A percentile compares a stretch with the other conserved stretches of the same genome.
Conservation (phyloP, 2,888 invertebrate genomes). For the Drosophila borborema region DNA sequence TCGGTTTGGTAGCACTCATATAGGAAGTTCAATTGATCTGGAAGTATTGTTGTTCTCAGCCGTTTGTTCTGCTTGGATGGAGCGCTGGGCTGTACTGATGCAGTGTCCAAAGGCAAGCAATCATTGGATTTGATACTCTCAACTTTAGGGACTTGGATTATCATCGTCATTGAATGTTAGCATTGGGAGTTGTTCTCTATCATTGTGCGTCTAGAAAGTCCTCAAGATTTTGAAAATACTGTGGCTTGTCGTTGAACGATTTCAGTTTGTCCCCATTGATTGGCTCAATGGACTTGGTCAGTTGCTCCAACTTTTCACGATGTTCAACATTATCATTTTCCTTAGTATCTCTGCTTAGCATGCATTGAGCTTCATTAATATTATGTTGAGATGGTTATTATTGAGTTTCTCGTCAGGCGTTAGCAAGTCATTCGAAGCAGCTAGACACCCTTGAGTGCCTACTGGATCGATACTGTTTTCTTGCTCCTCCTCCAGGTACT, state of each 20-base stretch:
- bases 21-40: conserved; percentile 98
- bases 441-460: conserved; percentile 11
- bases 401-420: conserved; percentile 32
- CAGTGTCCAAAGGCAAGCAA: conserved; percentile 19
- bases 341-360: conserved; percentile 14
- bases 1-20: conserved; percentile 99
- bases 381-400: conserved; percentile 46
- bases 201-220: conserved; percentile 81
- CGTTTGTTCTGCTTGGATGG: conserved; percentile 92
- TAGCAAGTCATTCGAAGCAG: not conserved
- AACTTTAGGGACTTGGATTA: conserved; percentile 41
- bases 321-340: conserved; percentile 9
- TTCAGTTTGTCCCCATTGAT: conserved; percentile 16
- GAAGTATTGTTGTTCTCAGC: conserved; percentile 97
- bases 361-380: conserved; percentile 11
- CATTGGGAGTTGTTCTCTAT: conserved; percentile 77
- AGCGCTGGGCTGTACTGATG: conserved; percentile 48
- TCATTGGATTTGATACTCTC: conserved; percentile 36
- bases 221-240: conserved; percentile 76
- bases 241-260: conserved; percentile 44
- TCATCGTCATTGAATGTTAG: conserved; percentile 66
- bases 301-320: conserved; percentile 3
- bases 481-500: not conserved
- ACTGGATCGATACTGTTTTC: not conserved
- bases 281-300: conserved; percentile 10